Base-by-base conservation (phyloP, 2,113 vertebrate species). In the Hypanus sabinus region DNA sequence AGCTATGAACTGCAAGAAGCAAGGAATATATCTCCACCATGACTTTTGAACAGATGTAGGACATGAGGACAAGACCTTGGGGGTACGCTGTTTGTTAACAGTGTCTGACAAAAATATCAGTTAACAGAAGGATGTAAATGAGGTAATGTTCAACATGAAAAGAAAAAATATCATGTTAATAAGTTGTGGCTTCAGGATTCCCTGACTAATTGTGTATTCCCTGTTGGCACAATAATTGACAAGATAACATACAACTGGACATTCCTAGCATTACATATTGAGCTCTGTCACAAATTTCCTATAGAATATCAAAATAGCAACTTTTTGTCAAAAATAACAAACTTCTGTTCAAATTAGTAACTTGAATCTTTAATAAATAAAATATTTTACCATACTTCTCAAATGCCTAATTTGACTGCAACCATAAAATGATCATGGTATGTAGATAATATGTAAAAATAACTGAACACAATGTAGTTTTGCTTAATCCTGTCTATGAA, bases 161-260 rank as follows among this genome's bases (percentile, higher is more conserved):
- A 16, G 80, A 85, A 90, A 90, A 46, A 46, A 68, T 33, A 65
- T 12, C 60, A 90, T 90, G 85, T n/a, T 90, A 90, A 90, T 65
- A 65, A 65, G 60, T 90, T 90, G 57, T 65, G 85, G 65, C 85
- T 65, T 90, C 30, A 33, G 85, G 4, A 65, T 90, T 90, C 62
- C 85, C 85, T 88, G 83, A 88, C 57, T 62, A 90, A 90, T 90
- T 90, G 65, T 12, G 5, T 68, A 68, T 90, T 90, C 85, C 24
- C 60, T 90, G 60, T n/a, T 90, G 85, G 60, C 12, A 33, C 60
- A 60, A 18, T 14, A 90, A 90, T 65, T 90, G 30, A 90, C 65
- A 65, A 30, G n/a, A 33, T 33, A 90, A 30, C 60, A 33, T 65
- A 18, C 60, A 90, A 36, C 22, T 16, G 30, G 16, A 33, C 60